phyloP scores from a whole-genome alignment of 2,113 vertebrate species.

The Sturnira hondurensis region DNA sequence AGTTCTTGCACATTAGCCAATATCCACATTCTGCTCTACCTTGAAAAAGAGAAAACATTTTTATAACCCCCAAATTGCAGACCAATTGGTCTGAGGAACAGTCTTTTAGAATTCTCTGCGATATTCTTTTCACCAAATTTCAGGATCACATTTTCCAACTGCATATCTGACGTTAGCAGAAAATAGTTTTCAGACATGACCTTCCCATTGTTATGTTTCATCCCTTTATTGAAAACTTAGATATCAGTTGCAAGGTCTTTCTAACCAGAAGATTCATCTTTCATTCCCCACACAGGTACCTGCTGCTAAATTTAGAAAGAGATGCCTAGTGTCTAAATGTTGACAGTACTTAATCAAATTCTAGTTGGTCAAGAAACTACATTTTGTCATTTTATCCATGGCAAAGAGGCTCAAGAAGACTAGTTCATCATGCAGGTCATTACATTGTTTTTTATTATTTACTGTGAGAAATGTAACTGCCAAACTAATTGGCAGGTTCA shows the following conservation, averaged over 20 bases:
- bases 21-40: neutral
- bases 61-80: neutral
- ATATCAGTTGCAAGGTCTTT: neutral
- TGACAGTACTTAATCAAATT: neutral
- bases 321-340: neutral
- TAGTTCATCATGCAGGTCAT: neutral
- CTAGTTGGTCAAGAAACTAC: neutral
- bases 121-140: neutral
- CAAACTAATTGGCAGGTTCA: neutral
- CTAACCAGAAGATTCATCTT: neutral
- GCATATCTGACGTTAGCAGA: neutral
- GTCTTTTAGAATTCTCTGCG: neutral
- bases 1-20: neutral
- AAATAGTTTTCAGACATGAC: neutral
- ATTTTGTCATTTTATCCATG: neutral
- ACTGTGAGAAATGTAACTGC: neutral
- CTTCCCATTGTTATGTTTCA: neutral
- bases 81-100: neutral
- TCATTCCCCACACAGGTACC: neutral
- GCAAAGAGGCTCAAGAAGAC: neutral
- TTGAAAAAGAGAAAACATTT: slow-evolving; percentile 23
- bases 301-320: neutral
- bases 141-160: neutral
- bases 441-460: neutral
- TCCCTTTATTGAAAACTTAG: neutral